These are phyloP conservation scores for Scleropages formosus DNA, from an alignment of 2,797 vertebrate genomes.

Conservation along the genomic window DNA sequence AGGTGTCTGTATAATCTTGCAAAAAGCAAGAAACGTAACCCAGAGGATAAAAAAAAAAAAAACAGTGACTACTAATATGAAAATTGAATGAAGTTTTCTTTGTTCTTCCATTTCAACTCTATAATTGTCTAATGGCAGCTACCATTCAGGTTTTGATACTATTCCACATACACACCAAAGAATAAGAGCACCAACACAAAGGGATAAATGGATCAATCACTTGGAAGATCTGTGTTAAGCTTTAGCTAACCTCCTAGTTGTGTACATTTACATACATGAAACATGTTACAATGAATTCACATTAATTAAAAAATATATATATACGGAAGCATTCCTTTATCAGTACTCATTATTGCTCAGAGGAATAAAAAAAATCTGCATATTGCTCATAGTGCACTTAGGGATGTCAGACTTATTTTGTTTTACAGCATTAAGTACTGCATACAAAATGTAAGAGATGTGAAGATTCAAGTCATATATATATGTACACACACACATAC, in stretches of 20 bases:
- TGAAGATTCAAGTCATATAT: constrained; percentile 35
- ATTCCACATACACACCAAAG: constrained; percentile 51
- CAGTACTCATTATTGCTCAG: constrained; percentile 35
- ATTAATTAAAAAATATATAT: neutral
- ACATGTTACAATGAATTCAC: constrained; percentile 34
- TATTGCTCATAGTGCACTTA: constrained; percentile 68
- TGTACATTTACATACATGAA: constrained; percentile 52
- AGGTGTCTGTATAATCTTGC: constrained; percentile 51
- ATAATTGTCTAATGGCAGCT: constrained; percentile 56
- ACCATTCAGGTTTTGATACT: constrained; percentile 56
- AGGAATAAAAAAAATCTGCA: constrained; percentile 52
- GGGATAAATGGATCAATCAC: constrained; percentile 54
- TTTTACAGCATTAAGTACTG: constrained; percentile 53
- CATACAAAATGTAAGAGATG: constrained; percentile 46
- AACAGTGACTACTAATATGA: constrained; percentile 61
- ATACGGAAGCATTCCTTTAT: constrained; percentile 21
- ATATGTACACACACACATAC: constrained; percentile 24
- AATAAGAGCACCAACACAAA: constrained; percentile 51
- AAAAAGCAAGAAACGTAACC: constrained; percentile 50
- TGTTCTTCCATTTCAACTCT: constrained; percentile 62
- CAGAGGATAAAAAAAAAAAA: constrained; percentile 56
- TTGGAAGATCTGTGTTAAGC: constrained; percentile 49
- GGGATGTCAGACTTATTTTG: constrained; percentile 51
- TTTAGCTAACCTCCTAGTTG: constrained; percentile 48
- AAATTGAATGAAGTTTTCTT: constrained; percentile 59